Evolutionary conservation across 2,888 invertebrate genomes (phyloP).

Genomic region (Drosophila stalkeri): DNA sequence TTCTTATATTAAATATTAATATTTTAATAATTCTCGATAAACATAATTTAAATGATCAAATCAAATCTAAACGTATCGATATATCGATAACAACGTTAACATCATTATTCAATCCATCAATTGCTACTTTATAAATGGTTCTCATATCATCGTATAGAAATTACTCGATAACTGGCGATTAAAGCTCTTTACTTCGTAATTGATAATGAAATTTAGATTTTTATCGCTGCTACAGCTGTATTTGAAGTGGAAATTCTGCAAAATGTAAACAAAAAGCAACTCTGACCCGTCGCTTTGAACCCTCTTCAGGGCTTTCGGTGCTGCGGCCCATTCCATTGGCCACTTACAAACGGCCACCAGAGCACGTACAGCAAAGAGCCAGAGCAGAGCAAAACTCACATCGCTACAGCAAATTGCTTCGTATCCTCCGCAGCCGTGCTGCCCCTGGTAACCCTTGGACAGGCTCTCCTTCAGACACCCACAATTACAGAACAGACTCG

Average conservation of each 20-base stretch:
- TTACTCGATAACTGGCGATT: slow-evolving; percentile 8
- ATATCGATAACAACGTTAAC: neutral
- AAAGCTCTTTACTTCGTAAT: slow-evolving; percentile 1
- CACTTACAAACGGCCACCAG: slow-evolving; percentile 45
- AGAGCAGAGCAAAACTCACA: slow-evolving; percentile 20
- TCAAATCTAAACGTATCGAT: neutral
- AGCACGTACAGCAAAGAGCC: slow-evolving; percentile 57
- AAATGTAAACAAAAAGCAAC: slow-evolving; percentile 22
- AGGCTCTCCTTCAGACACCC: slow-evolving; percentile 46
- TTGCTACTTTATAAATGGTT: neutral
- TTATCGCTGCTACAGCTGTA: slow-evolving; percentile 7
- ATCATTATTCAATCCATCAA: neutral
- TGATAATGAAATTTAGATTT: slow-evolving; percentile 23
- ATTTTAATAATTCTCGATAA: neutral
- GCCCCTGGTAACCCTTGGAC: slow-evolving; percentile 1
- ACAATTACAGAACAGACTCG: slow-evolving; percentile 54
- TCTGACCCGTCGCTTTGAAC: slow-evolving; percentile 38
- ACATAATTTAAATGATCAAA: neutral
- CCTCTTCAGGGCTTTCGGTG: slow-evolving; percentile 18
- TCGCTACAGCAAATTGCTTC: slow-evolving; percentile 25
- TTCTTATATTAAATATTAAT: neutral
- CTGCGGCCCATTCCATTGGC: slow-evolving; percentile 21
- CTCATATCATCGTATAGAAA: neutral
- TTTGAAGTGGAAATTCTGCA: neutral
- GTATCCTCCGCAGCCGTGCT: slow-evolving; percentile 27